Percentiles rank a stretch among this genome's conserved stretches.
phyloP scores from a whole-genome alignment of 2,113 vertebrate genomes.

The Laticauda colubrina region DNA sequence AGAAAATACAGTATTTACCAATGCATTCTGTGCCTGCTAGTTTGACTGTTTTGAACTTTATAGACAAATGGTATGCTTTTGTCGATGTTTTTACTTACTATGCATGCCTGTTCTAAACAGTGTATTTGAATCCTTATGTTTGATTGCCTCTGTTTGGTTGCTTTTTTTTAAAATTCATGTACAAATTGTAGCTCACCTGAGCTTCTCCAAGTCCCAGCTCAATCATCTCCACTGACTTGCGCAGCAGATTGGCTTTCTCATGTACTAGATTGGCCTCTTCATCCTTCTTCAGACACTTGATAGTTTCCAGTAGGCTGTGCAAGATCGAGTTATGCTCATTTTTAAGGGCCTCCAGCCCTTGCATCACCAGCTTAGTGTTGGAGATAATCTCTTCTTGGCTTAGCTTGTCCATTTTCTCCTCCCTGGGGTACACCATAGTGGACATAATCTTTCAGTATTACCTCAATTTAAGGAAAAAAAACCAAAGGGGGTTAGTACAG shows the following conservation, averaged over 20 bases:
- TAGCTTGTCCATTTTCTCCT: constrained; percentile 91
- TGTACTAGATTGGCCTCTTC: constrained; percentile 96
- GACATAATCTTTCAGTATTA: constrained; percentile 77
- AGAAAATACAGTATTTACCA: not conserved
- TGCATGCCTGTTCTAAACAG: not conserved
- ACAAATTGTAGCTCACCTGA: constrained; percentile 77
- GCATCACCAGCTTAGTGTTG: constrained; percentile 95
- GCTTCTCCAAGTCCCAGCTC: constrained; percentile 95
- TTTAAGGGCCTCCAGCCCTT: constrained; percentile 94
- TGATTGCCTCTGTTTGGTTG: not conserved
- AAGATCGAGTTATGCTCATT: constrained; percentile 98
- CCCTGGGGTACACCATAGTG: constrained; percentile 88
- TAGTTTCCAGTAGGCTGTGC: constrained; percentile 94
- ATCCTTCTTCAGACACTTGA: constrained; percentile 97
- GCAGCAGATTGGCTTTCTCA: constrained; percentile 93
- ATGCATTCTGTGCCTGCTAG: not conserved
- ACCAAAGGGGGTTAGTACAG: constrained; percentile 5
- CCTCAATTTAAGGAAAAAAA: constrained; percentile 26
- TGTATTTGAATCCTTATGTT: not conserved
- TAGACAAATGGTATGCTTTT: not conserved
- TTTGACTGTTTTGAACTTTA: not conserved
- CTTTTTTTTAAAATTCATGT: not conserved
- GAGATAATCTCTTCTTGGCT: constrained; percentile 98
- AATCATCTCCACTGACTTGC: constrained; percentile 97
- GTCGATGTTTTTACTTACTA: not conserved